Evolutionary conservation across 2,888 invertebrate genomes (phyloP).

Genomic region (Pardosa pseudoannulata): DNA sequence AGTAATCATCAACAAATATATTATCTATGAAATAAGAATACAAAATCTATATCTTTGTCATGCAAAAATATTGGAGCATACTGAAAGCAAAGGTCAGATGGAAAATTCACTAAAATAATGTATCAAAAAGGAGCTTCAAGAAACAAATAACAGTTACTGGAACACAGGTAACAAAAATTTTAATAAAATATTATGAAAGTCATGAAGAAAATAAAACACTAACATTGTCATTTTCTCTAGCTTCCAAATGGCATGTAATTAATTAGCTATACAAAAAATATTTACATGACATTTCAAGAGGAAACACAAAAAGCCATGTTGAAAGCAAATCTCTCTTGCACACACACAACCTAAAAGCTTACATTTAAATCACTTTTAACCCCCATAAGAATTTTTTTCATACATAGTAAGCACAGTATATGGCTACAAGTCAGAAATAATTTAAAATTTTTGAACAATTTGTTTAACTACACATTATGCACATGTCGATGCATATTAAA

Average conservation of each 20-base stretch:
- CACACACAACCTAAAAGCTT: slow-evolving; percentile 8
- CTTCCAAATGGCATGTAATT: slow-evolving; percentile 54
- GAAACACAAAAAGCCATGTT: slow-evolving; percentile 54
- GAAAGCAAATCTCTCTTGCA: neutral
- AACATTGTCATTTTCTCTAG: slow-evolving; percentile 23
- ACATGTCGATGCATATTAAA: neutral
- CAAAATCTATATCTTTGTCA: neutral
- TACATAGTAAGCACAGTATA: slow-evolving; percentile 30
- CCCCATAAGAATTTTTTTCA: neutral
- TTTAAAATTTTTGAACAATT: neutral
- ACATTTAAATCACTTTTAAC: neutral
- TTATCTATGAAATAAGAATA: neutral
- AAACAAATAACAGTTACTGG: neutral
- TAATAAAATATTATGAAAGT: neutral
- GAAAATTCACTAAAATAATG: slow-evolving; percentile 14
- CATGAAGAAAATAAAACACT: neutral
- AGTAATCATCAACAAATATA: neutral
- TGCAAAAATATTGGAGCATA: slow-evolving; percentile 4
- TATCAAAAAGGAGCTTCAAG: neutral
- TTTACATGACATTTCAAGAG: slow-evolving; percentile 66
- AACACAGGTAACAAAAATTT: neutral
- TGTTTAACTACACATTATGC: slow-evolving; percentile 5
- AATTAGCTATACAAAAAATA: slow-evolving; percentile 62
- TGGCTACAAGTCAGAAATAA: slow-evolving; percentile 33
- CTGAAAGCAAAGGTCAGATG: slow-evolving; percentile 18